These are phyloP conservation scores for Pardosa pseudoannulata DNA, from an alignment of 2,888 invertebrate species.

Conservation along the genomic window DNA sequence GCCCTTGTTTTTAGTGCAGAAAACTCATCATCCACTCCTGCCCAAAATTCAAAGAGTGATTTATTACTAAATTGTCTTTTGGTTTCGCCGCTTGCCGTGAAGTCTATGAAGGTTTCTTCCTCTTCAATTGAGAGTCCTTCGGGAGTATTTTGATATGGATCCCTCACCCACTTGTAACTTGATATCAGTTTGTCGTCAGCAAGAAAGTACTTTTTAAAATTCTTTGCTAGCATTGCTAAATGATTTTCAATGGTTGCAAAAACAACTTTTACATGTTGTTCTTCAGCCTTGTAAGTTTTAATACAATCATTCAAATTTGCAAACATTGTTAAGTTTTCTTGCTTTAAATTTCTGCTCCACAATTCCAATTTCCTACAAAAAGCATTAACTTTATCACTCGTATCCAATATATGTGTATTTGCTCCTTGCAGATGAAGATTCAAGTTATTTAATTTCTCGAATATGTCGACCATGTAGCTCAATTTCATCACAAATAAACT, in stretches of 20 bases:
- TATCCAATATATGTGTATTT: constrained; percentile 53
- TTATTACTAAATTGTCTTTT: too few relatives aligned
- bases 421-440: constrained; percentile 45
- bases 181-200: constrained; percentile 44
- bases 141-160: constrained; percentile 46
- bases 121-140: constrained; percentile 49
- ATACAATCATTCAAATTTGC: constrained; percentile 30
- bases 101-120: constrained; percentile 18
- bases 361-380: constrained; percentile 53
- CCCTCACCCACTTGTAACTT: constrained; percentile 64
- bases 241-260: constrained; percentile 27
- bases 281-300: constrained; percentile 20
- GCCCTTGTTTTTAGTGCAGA: too few relatives aligned
- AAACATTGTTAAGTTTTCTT: constrained; percentile 43
- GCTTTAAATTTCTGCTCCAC: constrained; percentile 56
- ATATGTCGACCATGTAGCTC: constrained; percentile 56
- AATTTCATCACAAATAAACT: constrained; percentile 57
- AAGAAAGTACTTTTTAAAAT: constrained; percentile 53
- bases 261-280: constrained; percentile 19
- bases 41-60: too few relatives aligned
- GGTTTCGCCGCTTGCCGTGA: not conserved
- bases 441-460: constrained; percentile 50
- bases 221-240: constrained; percentile 42
- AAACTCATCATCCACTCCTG: too few relatives aligned
- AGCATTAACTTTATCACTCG: constrained; percentile 49